Percentiles rank a stretch among this genome's conserved stretches.
Conservation (phyloP, 2,888 invertebrate genomes). For the Dione juno region DNA sequence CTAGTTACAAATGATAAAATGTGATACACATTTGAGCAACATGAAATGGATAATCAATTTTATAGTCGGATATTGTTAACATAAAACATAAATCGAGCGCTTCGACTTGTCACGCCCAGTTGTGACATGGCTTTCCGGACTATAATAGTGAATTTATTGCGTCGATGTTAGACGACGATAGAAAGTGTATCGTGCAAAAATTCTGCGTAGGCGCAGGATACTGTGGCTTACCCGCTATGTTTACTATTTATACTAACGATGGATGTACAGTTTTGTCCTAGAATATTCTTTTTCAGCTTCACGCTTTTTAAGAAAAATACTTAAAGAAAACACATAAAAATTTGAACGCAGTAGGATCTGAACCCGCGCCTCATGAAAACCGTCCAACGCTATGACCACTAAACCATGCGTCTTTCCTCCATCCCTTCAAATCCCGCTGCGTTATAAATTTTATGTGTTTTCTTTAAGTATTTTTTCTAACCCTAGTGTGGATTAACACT, state of each 20-base stretch:
- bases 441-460: no score
- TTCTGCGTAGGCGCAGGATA: constrained; percentile 65
- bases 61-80: constrained; percentile 37
- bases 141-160: constrained; percentile 68
- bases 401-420: no score
- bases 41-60: constrained; percentile 43
- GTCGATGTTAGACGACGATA: constrained; percentile 57
- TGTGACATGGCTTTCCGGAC: constrained; percentile 59
- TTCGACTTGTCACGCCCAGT: constrained; percentile 58
- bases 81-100: constrained; percentile 57
- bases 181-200: constrained; percentile 64
- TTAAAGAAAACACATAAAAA: no score
- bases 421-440: no score
- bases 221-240: constrained; percentile 47
- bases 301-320: no score
- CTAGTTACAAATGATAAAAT: constrained; percentile 3
- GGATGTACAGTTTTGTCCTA: background rate
- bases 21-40: constrained; percentile 23
- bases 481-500: no score
- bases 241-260: constrained; percentile 27
- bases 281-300: no score
- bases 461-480: no score
- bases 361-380: no score
- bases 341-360: no score
- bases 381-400: no score